These are phyloP conservation scores for Julus scandinavius DNA, from an alignment of 2,888 invertebrate genomes.

Conservation along the genomic window DNA sequence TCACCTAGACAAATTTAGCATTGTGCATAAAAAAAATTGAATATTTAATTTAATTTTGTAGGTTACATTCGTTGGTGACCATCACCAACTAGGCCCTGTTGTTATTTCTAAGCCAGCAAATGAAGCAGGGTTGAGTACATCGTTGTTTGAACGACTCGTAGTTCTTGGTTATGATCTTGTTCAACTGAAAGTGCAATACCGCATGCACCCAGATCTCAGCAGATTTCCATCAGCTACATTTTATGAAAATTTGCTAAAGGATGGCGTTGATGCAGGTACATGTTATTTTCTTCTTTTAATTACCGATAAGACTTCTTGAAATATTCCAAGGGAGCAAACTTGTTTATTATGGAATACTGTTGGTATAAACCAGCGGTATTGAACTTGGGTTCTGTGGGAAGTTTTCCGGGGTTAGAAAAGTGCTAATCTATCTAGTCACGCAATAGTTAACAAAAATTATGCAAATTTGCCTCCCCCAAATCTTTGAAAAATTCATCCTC, in stretches of 20 bases:
- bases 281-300: background rate
- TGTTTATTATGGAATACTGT: no score
- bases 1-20: no score
- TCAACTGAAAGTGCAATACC: constrained; percentile 95
- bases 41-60: background rate
- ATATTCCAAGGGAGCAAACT: constrained; percentile 81
- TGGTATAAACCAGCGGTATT: no score
- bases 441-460: no score
- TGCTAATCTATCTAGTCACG: no score
- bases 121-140: constrained; percentile 95
- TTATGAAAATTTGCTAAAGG: constrained; percentile 98
- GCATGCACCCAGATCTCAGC: constrained; percentile 98
- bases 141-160: constrained; percentile 95
- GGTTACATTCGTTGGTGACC: constrained; percentile 97
- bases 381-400: no score
- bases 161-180: constrained; percentile 97
- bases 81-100: constrained; percentile 98
- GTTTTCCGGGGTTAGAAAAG: no score
- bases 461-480: no score
- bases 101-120: constrained; percentile 99
- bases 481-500: no score
- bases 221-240: constrained; percentile 99
- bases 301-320: no score
- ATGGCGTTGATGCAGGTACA: constrained; percentile 90
- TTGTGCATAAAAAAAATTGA: no score